phyloP scores from a whole-genome alignment of 2,797 vertebrate genomes.

The Crocodylus rhombifer region DNA sequence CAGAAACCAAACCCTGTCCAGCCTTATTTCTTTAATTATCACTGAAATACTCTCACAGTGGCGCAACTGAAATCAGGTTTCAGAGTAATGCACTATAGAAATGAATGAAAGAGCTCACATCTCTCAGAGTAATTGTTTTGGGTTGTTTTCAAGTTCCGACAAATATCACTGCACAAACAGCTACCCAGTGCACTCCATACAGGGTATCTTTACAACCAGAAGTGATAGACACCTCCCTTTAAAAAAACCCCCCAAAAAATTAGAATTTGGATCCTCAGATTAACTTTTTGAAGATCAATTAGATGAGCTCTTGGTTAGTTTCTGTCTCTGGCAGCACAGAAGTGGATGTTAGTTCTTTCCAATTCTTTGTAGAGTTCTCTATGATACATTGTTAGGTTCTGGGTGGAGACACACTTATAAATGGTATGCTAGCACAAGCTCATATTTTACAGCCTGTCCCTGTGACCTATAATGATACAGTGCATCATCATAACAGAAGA shows the following conservation, averaged over 20 bases:
- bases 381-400: neutral
- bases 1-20: neutral
- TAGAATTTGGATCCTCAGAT: accelerated
- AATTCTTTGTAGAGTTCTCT: neutral
- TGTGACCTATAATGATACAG: conserved; percentile 51
- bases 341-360: neutral
- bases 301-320: neutral
- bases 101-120: neutral
- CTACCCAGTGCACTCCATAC: neutral
- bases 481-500: conserved; percentile 41
- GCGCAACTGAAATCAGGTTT: neutral
- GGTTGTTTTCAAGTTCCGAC: neutral
- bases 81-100: too few relatives aligned
- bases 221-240: neutral
- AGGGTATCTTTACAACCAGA: neutral
- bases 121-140: neutral
- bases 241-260: neutral
- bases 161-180: neutral
- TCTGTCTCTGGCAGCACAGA: neutral
- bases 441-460: conserved; percentile 45
- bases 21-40: neutral
- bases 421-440: conserved; percentile 23
- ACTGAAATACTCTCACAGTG: neutral
- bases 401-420: conserved; percentile 10
- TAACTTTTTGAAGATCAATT: neutral